A percentile compares a stretch with the other conserved stretches of the same genome.
phyloP scores from a whole-genome alignment of 2,113 vertebrate genomes.

The Thunnus maccoyii region DNA sequence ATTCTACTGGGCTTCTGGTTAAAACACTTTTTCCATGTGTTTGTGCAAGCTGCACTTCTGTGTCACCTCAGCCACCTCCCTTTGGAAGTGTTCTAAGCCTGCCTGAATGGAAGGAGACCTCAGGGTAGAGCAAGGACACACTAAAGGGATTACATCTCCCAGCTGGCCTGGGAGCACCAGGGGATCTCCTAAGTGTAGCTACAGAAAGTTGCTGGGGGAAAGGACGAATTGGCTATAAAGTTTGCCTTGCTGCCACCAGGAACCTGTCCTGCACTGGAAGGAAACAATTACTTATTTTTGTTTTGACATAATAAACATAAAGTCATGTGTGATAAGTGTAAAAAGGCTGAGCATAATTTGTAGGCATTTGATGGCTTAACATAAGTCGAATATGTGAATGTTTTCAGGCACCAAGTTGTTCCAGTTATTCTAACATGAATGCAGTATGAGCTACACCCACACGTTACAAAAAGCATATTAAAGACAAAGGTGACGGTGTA shows the following conservation, averaged over 20 bases:
- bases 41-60: conserved; percentile 32
- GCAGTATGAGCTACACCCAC: neutral
- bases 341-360: too few relatives aligned
- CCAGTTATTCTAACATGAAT: conserved; percentile 5
- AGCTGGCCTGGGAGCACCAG: conserved; percentile 25
- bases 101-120: conserved; percentile 47
- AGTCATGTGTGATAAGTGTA: too few relatives aligned
- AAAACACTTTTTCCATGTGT: conserved; percentile 5
- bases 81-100: conserved; percentile 22
- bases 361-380: neutral
- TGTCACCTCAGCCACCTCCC: conserved; percentile 21
- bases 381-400: neutral
- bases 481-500: conserved; percentile 12
- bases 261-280: neutral
- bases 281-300: too few relatives aligned
- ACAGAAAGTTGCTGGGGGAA: conserved; percentile 21
- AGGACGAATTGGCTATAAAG: conserved; percentile 18
- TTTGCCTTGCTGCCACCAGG: conserved; percentile 10
- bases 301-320: too few relatives aligned
- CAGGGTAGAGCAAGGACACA: conserved; percentile 38
- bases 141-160: conserved; percentile 47
- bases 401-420: neutral
- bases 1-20: conserved; percentile 16
- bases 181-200: conserved; percentile 38
- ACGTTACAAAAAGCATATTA: conserved; percentile 13